phyloP scores from a whole-genome alignment of 2,888 invertebrate genomes.

The Watsonalla cultraria region DNA sequence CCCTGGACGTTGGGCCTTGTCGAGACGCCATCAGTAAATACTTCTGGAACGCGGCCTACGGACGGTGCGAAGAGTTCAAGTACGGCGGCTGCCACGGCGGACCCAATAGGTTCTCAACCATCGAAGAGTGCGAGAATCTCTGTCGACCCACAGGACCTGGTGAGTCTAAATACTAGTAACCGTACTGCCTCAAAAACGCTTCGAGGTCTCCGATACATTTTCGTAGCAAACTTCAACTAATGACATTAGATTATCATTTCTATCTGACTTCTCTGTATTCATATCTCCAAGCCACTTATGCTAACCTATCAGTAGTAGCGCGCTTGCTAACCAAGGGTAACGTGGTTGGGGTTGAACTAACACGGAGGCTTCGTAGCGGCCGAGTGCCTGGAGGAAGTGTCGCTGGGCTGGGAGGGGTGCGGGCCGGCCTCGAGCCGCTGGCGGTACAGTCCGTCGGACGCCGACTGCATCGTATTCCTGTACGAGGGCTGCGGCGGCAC shows the following conservation, averaged over 20 bases:
- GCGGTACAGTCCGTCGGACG: conserved; percentile 83
- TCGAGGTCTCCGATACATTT: neutral
- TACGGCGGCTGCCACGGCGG: conserved; percentile 93
- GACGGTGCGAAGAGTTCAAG: conserved; percentile 83
- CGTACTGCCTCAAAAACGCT: conserved; percentile 6
- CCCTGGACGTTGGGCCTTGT: conserved; percentile 85
- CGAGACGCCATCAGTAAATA: conserved; percentile 81
- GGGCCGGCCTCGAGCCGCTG: conserved; percentile 78
- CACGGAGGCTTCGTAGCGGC: conserved; percentile 41
- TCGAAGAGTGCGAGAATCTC: conserved; percentile 85
- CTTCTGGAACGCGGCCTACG: conserved; percentile 81
- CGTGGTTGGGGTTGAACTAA: conserved; percentile 20
- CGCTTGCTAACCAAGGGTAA: conserved; percentile 1
- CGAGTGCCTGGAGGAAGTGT: conserved; percentile 49
- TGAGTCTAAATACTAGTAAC: conserved; percentile 20
- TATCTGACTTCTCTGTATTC: neutral
- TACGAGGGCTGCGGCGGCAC: conserved; percentile 94
- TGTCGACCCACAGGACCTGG: conserved; percentile 72
- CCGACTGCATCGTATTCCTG: conserved; percentile 87
- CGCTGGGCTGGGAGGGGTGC: conserved; percentile 35
- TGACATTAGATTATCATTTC: too few species aligned
- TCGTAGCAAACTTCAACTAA: neutral
- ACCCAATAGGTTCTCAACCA: conserved; percentile 88
- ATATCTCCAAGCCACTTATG: neutral
- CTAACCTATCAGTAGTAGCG: neutral